Base-by-base conservation (phyloP, 2,113 vertebrate species). In the Oostethus manadensis region DNA sequence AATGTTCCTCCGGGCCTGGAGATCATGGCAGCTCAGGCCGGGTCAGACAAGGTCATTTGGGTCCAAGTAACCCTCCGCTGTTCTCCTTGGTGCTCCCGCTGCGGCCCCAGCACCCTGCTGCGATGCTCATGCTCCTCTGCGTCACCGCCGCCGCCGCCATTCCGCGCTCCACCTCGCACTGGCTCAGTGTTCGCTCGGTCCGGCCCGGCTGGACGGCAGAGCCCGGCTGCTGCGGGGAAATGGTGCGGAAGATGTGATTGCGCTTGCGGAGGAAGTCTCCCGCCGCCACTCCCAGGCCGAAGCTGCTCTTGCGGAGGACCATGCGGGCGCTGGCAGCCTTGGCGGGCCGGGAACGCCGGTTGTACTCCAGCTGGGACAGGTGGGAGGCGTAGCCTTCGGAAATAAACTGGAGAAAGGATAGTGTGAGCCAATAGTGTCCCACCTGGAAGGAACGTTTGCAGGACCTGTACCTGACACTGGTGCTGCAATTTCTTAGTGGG, bases 301-400 rank as follows among this genome's bases (percentile, higher is more conserved):
- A 99, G 88, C 97, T 99, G 83, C 97, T 91, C 62, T 99, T 99
- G 21, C 96, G 93, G 62, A 99, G 91, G 0, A 93, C 93, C 91
- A 99, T 94, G 66, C 97, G 91, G 1, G 92, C 85, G 69, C 92
- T 91, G 69, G 91, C 84, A 35, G 94, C 91, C 87, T 98, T 97
- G 76, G 95, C 92, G 0, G 95, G 94, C 2, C 92, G 89, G 0
- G 94, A 92, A 47, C 95, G 92, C 79, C 98, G 94, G 77, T 78
- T 93, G 84, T 93, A 97, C 87, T 98, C 94, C 86, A 98, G 92
- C 86, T 98, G 94, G 10, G 96, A 94, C 58, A 99, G 90, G 88
- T 99, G 97, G 56, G 94, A 88, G 0, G 95, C 97, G 5, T 99
- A 99, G 29, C 95, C 97, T 0, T 99, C 97, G 0, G 94, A 89